phyloP scores from a whole-genome alignment of 2,888 invertebrate species.

The Gortyna flavago region DNA sequence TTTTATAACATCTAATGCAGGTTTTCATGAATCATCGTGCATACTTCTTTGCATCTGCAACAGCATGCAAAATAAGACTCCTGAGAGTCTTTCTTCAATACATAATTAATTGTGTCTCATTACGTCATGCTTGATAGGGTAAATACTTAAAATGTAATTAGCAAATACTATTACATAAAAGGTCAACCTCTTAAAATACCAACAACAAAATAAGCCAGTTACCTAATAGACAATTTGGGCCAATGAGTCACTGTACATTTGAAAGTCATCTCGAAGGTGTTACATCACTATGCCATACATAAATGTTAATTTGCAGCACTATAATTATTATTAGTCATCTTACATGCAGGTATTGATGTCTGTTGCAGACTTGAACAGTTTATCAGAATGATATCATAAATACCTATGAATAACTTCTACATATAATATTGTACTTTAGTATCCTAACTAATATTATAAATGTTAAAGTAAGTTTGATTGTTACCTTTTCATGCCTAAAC shows the following conservation, averaged over 20 bases:
- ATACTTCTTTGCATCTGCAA: background rate
- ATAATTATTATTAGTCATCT: conserved; percentile 59
- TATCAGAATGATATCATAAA: conserved; percentile 24
- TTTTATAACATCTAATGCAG: too few relatives aligned
- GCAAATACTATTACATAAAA: background rate
- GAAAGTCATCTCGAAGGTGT: conserved; percentile 23
- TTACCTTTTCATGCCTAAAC: too few relatives aligned
- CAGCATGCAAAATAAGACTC: background rate
- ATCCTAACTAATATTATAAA: too few relatives aligned
- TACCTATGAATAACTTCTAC: conserved; percentile 3
- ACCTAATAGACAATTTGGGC: conserved; percentile 25
- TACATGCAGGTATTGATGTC: conserved; percentile 26
- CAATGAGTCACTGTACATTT: conserved; percentile 48
- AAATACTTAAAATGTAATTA: background rate
- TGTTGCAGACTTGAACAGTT: conserved; percentile 31
- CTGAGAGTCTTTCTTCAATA: background rate
- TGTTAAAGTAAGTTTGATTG: too few relatives aligned
- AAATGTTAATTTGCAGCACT: conserved; percentile 49
- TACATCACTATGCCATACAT: conserved; percentile 55
- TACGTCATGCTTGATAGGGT: background rate
- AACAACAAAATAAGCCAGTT: background rate
- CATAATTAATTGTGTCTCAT: background rate
- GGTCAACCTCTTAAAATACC: conserved; percentile 17
- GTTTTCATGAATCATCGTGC: background rate
- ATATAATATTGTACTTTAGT: background rate